Percentiles rank a stretch among this genome's conserved stretches.
These are phyloP conservation scores for Stegostoma tigrinum DNA, from an alignment of 2,113 vertebrate species.

Conservation along the genomic window DNA sequence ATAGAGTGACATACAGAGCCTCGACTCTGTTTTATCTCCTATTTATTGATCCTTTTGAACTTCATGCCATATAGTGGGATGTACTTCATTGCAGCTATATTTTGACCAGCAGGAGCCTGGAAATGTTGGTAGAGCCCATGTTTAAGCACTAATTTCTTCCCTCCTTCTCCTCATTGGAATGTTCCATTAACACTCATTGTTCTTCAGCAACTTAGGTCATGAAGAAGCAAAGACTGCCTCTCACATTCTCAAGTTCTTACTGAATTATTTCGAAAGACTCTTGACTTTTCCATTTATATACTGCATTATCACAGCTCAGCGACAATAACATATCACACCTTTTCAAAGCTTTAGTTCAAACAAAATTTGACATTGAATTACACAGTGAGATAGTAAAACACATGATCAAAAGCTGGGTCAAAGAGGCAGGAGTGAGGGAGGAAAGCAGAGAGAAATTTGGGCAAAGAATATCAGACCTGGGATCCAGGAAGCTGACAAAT, in stretches of 20 bases:
- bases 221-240: not conserved
- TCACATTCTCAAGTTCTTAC: not conserved
- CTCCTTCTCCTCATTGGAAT: not conserved
- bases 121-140: not conserved
- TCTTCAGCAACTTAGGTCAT: not conserved
- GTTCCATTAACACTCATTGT: not conserved
- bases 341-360: too few species aligned
- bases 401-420: too few species aligned
- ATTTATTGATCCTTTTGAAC: not conserved
- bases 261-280: not conserved
- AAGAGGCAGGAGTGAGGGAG: too few species aligned
- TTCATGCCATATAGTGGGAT: not conserved
- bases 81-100: not conserved
- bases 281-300: not conserved
- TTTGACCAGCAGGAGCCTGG: not conserved
- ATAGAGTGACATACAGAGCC: not conserved
- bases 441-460: too few species aligned
- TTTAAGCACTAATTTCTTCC: not conserved
- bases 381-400: too few species aligned
- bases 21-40: not conserved
- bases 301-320: not conserved
- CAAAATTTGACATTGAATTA: too few species aligned
- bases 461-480: too few species aligned
- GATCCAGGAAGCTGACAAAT: too few species aligned
- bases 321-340: too few species aligned